Conservation (phyloP, 2,113 vertebrate species). For the Notothenia rossii region DNA sequence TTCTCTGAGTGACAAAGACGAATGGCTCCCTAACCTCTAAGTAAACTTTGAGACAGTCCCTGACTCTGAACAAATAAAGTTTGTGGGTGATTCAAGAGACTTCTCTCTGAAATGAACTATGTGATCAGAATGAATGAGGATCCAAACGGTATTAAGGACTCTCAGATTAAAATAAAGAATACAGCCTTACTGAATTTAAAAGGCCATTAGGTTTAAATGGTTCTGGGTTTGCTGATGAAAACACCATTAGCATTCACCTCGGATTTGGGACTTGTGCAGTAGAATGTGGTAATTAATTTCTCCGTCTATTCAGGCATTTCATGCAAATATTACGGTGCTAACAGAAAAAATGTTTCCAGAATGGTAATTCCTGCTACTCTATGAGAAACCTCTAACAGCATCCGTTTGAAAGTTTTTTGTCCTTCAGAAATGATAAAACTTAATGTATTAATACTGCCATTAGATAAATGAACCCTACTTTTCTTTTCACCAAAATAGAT, state of each 20-base stretch:
- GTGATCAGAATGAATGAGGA: constrained; percentile 73
- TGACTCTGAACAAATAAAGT: constrained; percentile 60
- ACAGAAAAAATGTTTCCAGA: constrained; percentile 57
- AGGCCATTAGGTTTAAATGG: constrained; percentile 56
- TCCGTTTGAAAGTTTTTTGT: constrained; percentile 36
- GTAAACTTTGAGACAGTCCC: constrained; percentile 46
- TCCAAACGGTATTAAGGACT: constrained; percentile 55
- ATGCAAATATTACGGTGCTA: constrained; percentile 70
- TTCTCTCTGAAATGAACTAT: constrained; percentile 48
- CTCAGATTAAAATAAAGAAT: constrained; percentile 21
- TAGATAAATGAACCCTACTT: constrained; percentile 40
- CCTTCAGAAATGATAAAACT: constrained; percentile 33
- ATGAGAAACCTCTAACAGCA: constrained; percentile 47
- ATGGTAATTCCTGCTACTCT: constrained; percentile 63
- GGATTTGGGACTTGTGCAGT: constrained; percentile 45
- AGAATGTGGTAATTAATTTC: constrained; percentile 74
- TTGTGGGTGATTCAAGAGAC: constrained; percentile 51
- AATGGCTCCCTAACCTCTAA: constrained; percentile 63
- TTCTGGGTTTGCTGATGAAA: constrained; percentile 59
- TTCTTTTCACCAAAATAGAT: constrained; percentile 47
- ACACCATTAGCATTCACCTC: constrained; percentile 70
- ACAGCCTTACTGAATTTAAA: constrained; percentile 57
- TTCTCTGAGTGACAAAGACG: constrained; percentile 67
- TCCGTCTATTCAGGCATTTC: constrained; percentile 75
- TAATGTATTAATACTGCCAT: constrained; percentile 41